Evolutionary conservation across 2,797 vertebrate species (phyloP).

Genomic region (Tragopan temminckii): DNA sequence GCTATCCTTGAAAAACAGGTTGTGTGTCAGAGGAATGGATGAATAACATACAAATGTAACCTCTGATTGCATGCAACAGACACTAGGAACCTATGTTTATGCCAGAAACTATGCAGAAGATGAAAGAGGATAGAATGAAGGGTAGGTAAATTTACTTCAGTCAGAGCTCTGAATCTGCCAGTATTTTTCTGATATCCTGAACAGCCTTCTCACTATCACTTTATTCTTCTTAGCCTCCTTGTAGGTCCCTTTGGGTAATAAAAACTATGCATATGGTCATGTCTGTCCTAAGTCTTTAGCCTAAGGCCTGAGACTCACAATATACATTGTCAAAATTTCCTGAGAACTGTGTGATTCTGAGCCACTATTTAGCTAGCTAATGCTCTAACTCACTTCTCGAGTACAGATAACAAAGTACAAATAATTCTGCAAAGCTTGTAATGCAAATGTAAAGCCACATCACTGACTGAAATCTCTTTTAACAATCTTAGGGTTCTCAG

Average conservation of each 20-base stretch:
- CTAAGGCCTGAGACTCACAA: not conserved
- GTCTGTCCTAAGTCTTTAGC: not conserved
- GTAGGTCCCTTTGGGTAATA: rapidly evolving
- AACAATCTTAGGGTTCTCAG: not conserved
- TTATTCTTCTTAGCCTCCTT: not conserved
- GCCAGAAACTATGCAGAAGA: not conserved
- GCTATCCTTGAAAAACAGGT: not conserved
- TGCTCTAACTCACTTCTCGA: not conserved
- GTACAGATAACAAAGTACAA: not conserved
- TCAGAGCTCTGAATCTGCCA: not conserved
- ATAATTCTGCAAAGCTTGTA: not conserved
- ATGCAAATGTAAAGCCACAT: not conserved
- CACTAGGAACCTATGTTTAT: not conserved
- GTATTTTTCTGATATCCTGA: not conserved
- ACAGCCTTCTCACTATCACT: not conserved
- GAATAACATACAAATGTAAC: not conserved
- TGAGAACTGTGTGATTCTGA: not conserved
- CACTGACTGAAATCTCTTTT: not conserved
- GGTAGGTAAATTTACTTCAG: not conserved
- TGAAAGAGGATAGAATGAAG: not conserved
- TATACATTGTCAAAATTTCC: not conserved
- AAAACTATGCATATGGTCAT: not conserved
- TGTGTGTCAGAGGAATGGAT: rapidly evolving
- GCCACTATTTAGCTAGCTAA: not conserved
- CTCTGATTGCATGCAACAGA: not conserved